Evolutionary conservation across 2,797 vertebrate genomes (phyloP), one percentile per base, ranked within the genome.

Genomic region (Coracias cyanogaster): DNA sequence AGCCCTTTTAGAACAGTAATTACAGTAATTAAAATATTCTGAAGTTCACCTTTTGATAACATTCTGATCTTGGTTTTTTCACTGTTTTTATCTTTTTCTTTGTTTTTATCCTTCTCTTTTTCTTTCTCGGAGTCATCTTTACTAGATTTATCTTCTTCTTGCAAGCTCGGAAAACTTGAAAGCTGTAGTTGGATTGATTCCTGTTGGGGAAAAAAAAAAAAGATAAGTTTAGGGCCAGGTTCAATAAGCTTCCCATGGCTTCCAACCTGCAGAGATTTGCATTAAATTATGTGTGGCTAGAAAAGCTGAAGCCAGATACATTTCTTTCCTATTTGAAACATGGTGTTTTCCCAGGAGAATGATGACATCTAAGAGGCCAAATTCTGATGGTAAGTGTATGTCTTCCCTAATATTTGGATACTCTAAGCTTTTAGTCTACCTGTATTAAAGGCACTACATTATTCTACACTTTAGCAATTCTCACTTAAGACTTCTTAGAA

Each of bases 41-140:
- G 64, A 89, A 91, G 79, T 97, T 98, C 97, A 99, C 99, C 99
- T 99, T 99, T 99, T 96, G 99, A 98, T 96, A 98, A 97, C 96
- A 98, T 98, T 97, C 98, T 98, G 92, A 98, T 98, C 98, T 98
- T 98, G 96, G 48, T 88, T 96, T 98, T 99, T 97, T 99, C 97
- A 96, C 92, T 97, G 97, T 98, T 98, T 98, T 98, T 99, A 96
- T 98, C 97, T 94, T 98, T 97, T 55, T 98, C 98, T 96, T 98
- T 97, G 98, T 97, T 98, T 97, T 98, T 99, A 96, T 99, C 98
- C 97, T 98, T 98, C 82, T 98, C 98, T 89, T 98, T 98, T 94
- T 98, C 98, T 97, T 98, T 98, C 71, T 99, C 98, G 46, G 97
- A 98, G 90, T 98, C 98, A 96, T 98, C 98, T 98, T 98, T 98